Evolutionary conservation across 2,888 invertebrate species (phyloP).

Genomic region (Mesorhabditis belari): DNA sequence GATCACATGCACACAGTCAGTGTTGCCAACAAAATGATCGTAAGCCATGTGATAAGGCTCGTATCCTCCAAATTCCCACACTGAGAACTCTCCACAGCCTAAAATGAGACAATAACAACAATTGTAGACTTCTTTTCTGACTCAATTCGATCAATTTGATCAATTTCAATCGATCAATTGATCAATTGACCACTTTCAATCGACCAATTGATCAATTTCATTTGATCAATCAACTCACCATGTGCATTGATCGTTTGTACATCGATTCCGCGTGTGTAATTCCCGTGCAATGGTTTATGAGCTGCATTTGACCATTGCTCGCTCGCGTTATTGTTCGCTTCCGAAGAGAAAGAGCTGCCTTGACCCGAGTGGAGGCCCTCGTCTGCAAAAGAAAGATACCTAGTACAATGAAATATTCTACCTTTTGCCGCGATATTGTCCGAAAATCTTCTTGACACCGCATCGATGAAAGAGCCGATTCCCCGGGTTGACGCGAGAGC

Average conservation of each 20-base stretch:
- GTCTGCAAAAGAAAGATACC: conserved; percentile 18
- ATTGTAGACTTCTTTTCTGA: no score
- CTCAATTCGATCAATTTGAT: no score
- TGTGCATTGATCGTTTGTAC: conserved; percentile 62
- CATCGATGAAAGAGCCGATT: conserved; percentile 36
- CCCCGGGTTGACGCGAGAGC: conserved; percentile 25
- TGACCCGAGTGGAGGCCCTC: conserved; percentile 45
- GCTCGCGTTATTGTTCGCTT: conserved; percentile 27
- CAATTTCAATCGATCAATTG: no score
- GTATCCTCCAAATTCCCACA: conserved; percentile 73
- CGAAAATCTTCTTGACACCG: conserved; percentile 46
- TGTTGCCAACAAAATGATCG: conserved; percentile 68
- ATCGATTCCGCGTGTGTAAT: conserved; percentile 65
- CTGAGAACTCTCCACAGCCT: conserved; percentile 62
- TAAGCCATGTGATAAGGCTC: conserved; percentile 66
- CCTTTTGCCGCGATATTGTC: conserved; percentile 18
- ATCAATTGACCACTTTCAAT: no score
- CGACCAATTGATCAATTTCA: no score
- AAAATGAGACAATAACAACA: conserved; percentile 41
- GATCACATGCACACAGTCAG: conserved; percentile 64
- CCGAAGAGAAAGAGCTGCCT: conserved; percentile 34
- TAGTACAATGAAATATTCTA: neutral
- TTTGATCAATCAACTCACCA: conserved; percentile 45
- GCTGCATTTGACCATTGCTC: conserved; percentile 5
- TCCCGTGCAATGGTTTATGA: conserved; percentile 52